Conservation (phyloP, 2,888 invertebrate genomes). For the Diarsia mendica region DNA sequence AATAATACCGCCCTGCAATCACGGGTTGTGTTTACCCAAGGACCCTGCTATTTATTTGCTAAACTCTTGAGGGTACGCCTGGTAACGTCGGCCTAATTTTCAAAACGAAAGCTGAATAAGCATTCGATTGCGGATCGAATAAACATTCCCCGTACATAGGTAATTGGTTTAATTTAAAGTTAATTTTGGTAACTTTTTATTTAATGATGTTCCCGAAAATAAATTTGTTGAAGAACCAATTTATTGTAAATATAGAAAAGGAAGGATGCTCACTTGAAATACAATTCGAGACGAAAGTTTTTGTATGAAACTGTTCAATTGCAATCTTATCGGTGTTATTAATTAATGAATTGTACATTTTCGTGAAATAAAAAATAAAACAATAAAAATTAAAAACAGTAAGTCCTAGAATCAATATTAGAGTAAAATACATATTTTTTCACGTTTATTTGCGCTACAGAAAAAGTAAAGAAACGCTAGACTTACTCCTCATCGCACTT, state of each 20-base stretch:
- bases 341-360: slow-evolving; percentile 3
- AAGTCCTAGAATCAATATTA: neutral
- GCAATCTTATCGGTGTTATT: slow-evolving; percentile 3
- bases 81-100: slow-evolving; percentile 80
- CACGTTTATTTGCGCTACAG: neutral
- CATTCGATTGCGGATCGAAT: slow-evolving; percentile 80
- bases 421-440: neutral
- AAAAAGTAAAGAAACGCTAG: neutral
- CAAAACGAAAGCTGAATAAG: slow-evolving; percentile 83
- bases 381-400: no score
- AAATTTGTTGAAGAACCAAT: neutral
- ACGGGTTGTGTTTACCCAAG: slow-evolving; percentile 80
- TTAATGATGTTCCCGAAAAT: slow-evolving; percentile 1
- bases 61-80: slow-evolving; percentile 81
- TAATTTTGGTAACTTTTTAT: slow-evolving; percentile 50
- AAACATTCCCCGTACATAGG: slow-evolving; percentile 72
- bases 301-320: slow-evolving; percentile 3
- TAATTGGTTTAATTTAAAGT: slow-evolving; percentile 67
- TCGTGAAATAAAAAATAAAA: neutral
- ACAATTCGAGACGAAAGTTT: slow-evolving; percentile 14
- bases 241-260: slow-evolving; percentile 6
- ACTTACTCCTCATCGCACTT: slow-evolving; percentile 7
- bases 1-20: slow-evolving; percentile 74
- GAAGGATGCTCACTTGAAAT: neutral
- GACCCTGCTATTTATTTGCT: slow-evolving; percentile 85